phyloP scores from a whole-genome alignment of 2,113 vertebrate species.

The Orcinus orca region DNA sequence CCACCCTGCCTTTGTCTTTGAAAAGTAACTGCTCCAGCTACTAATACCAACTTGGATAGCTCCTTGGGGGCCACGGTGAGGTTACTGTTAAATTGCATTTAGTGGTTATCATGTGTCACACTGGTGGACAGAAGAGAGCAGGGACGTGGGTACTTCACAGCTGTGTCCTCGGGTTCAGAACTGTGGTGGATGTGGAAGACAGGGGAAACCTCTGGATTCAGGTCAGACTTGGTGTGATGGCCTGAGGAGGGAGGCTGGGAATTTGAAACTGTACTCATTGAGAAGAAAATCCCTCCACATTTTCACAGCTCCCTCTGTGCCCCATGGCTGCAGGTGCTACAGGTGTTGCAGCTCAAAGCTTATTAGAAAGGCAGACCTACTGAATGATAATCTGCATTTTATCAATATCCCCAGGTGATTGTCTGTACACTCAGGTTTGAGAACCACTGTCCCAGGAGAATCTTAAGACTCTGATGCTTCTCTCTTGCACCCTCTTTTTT shows the following conservation, averaged over 20 bases:
- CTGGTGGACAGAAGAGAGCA: background rate
- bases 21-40: background rate
- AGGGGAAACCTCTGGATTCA: background rate
- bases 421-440: too few species aligned
- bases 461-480: background rate
- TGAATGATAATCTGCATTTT: background rate
- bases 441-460: background rate
- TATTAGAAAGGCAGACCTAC: background rate
- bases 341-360: background rate
- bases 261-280: background rate
- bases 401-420: background rate
- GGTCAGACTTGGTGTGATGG: background rate
- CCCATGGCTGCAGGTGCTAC: background rate
- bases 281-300: background rate
- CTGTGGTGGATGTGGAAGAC: fast-evolving
- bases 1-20: background rate
- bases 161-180: background rate
- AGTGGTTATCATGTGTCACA: background rate
- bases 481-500: background rate
- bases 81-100: background rate
- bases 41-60: background rate
- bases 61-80: background rate
- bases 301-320: background rate
- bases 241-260: background rate
- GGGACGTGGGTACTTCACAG: background rate